These are phyloP conservation scores for Botia almorhae DNA, from an alignment of 2,797 vertebrate genomes.

Conservation along the genomic window DNA sequence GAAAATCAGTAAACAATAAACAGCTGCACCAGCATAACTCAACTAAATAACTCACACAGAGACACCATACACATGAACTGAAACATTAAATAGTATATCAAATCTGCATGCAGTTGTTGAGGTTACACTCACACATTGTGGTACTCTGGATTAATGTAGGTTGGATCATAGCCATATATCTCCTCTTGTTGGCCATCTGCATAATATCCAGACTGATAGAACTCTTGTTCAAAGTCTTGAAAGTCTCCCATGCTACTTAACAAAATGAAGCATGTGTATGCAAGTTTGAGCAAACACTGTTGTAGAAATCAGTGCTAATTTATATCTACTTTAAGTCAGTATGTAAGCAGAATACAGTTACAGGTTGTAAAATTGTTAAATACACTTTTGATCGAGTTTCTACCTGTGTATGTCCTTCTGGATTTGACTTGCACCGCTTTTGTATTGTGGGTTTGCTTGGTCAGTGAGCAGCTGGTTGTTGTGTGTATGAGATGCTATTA, in stretches of 20 bases:
- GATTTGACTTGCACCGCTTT: constrained; percentile 7
- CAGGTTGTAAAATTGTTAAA: background rate
- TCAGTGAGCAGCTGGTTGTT: constrained; percentile 43
- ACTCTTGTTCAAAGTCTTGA: constrained; percentile 80
- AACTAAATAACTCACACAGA: constrained; percentile 10
- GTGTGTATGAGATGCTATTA: constrained; percentile 46
- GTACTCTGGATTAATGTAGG: constrained; percentile 51
- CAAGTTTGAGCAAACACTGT: background rate
- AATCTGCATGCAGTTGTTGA: background rate
- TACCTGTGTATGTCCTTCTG: constrained; percentile 7
- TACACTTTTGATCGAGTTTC: background rate
- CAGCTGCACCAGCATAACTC: background rate
- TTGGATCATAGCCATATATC: constrained; percentile 52
- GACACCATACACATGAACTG: background rate
- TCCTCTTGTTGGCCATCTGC: constrained; percentile 77
- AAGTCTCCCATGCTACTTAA: constrained; percentile 81
- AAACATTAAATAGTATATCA: background rate
- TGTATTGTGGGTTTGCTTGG: constrained; percentile 30
- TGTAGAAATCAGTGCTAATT: background rate
- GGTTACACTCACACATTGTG: constrained; percentile 69
- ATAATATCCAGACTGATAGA: constrained; percentile 86
- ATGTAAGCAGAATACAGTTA: background rate
- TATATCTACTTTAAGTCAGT: background rate
- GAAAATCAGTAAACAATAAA: constrained; percentile 24
- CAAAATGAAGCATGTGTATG: background rate